Evolutionary conservation across 2,888 invertebrate genomes (phyloP).

Genomic region (Agrenia bidenticulata): DNA sequence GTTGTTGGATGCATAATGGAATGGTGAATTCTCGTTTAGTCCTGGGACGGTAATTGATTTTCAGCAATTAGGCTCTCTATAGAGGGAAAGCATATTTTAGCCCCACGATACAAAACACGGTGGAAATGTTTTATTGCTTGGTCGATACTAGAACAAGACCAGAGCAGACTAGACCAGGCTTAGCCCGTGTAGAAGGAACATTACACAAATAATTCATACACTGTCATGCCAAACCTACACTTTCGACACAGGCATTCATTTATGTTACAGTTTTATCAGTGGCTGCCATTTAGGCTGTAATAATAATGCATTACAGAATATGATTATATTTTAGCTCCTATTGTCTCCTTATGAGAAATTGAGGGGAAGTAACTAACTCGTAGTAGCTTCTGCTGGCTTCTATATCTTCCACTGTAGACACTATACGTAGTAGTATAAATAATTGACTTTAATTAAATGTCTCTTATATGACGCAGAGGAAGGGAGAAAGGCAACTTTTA

Average conservation of each 20-base stretch:
- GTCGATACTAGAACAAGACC: background rate
- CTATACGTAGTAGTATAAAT: background rate
- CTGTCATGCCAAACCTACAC: background rate
- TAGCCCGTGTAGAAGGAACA: background rate
- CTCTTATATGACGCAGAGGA: background rate
- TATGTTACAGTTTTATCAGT: too few relatives aligned
- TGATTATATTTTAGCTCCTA: too few relatives aligned
- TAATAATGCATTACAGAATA: too few relatives aligned
- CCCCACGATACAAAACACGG: background rate
- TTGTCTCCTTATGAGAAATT: too few relatives aligned
- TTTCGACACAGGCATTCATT: background rate
- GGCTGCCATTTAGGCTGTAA: too few relatives aligned
- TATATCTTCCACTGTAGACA: background rate
- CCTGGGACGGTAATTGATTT: background rate
- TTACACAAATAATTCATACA: background rate
- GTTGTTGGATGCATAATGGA: background rate
- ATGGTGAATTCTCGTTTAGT: background rate
- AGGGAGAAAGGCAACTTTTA: background rate
- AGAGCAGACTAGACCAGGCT: background rate
- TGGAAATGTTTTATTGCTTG: conserved; percentile 2
- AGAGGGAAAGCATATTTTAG: background rate
- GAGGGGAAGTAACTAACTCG: background rate
- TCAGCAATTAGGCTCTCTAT: background rate
- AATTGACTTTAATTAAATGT: conserved; percentile 14
- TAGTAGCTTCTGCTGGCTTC: background rate